Conservation (phyloP, 1,140 invertebrate species). For the Cecropterus lyciades region DNA sequence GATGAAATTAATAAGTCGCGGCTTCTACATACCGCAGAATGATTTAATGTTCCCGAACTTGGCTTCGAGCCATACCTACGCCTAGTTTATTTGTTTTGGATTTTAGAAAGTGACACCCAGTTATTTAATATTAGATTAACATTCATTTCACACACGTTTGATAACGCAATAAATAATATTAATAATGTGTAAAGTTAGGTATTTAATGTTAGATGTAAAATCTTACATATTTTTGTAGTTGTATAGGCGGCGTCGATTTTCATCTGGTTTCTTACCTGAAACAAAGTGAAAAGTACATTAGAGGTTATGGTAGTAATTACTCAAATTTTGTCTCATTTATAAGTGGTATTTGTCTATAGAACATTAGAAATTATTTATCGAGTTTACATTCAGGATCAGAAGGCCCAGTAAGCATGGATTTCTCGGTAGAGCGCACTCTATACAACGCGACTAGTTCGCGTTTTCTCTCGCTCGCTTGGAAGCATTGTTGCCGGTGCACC, state of each 20-base stretch:
- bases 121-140: conserved; percentile 20
- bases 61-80: conserved; percentile 56
- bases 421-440: conserved; percentile 66
- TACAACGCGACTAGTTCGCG: conserved; percentile 58
- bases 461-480: conserved; percentile 45
- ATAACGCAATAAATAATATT: not conserved
- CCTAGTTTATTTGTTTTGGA: conserved; percentile 54
- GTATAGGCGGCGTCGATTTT: not conserved
- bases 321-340: not conserved
- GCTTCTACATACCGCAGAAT: conserved; percentile 53
- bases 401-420: conserved; percentile 55
- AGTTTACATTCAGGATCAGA: conserved; percentile 52
- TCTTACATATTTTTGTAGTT: not conserved
- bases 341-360: not conserved
- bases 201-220: not conserved
- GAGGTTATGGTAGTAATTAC: not conserved
- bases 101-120: conserved; percentile 39
- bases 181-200: not conserved
- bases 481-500: conserved; percentile 60
- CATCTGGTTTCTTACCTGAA: conserved; percentile 54
- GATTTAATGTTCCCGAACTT: conserved; percentile 58
- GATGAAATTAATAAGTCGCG: conserved; percentile 47
- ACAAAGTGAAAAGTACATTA: conserved; percentile 42
- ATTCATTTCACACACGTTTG: conserved; percentile 3
- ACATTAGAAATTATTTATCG: conserved; percentile 47